Evolutionary conservation across 2,888 invertebrate species (phyloP).

Genomic region (Idaea dimidiata): DNA sequence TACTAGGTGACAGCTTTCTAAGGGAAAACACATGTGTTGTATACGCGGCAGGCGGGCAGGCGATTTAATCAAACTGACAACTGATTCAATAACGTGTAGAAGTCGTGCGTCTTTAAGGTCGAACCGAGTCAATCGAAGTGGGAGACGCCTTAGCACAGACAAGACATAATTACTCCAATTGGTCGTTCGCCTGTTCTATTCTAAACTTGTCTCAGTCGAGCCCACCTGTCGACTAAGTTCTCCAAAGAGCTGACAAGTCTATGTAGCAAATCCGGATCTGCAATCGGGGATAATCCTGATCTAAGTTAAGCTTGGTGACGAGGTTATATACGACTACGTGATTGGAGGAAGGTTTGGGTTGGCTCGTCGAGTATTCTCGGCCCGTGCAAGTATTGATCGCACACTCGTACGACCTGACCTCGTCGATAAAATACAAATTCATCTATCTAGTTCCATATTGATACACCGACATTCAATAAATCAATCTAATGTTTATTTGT

Average conservation of each 20-base stretch:
- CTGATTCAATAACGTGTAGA: slow-evolving; percentile 36
- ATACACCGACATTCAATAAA: neutral
- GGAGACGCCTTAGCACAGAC: slow-evolving; percentile 38
- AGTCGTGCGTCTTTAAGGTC: slow-evolving; percentile 35
- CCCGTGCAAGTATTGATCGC: slow-evolving; percentile 10
- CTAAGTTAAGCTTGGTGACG: slow-evolving; percentile 12
- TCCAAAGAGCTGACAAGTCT: slow-evolving; percentile 4
- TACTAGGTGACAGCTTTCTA: slow-evolving; percentile 24
- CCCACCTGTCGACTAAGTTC: slow-evolving; percentile 31
- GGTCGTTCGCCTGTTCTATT: slow-evolving; percentile 36
- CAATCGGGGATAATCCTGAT: slow-evolving; percentile 36
- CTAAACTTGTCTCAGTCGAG: slow-evolving; percentile 25
- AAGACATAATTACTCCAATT: slow-evolving; percentile 52
- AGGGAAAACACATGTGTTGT: slow-evolving; percentile 15
- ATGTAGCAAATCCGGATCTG: slow-evolving; percentile 25
- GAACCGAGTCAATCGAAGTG: slow-evolving; percentile 52
- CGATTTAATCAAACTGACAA: slow-evolving; percentile 34
- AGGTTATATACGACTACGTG: slow-evolving; percentile 25
- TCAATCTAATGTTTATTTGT: neutral
- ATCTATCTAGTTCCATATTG: neutral
- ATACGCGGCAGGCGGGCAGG: slow-evolving; percentile 9
- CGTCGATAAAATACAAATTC: neutral
- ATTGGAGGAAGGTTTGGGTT: neutral
- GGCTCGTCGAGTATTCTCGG: slow-evolving; percentile 1
- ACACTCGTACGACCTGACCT: slow-evolving; percentile 3